A percentile compares a stretch with the other conserved stretches of the same genome.
These are phyloP conservation scores for Leptodactylus fuscus DNA, from an alignment of 2,113 vertebrate genomes.

Conservation along the genomic window DNA sequence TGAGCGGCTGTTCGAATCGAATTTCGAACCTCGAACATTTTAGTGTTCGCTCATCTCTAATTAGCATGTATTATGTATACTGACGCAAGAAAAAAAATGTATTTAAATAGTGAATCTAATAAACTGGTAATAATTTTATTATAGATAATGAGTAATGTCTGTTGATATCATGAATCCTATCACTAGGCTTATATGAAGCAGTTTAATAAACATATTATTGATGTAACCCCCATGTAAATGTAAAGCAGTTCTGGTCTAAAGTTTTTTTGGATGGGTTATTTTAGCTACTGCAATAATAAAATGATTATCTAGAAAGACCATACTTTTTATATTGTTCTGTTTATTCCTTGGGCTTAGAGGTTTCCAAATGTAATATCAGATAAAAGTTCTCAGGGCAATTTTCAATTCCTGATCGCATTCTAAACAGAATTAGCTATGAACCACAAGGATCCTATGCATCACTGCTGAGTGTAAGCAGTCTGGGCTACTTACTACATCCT, in stretches of 20 bases:
- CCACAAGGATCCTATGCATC: no score
- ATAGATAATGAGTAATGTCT: no score
- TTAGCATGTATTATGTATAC: no score
- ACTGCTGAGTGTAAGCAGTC: background rate
- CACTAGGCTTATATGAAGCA: background rate
- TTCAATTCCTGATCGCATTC: slow-evolving; percentile 2
- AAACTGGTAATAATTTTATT: no score
- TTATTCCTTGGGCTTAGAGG: background rate
- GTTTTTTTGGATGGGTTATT: background rate
- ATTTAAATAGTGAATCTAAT: no score
- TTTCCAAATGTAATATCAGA: slow-evolving; percentile 28
- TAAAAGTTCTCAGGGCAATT: background rate
- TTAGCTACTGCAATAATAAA: background rate
- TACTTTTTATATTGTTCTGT: background rate
- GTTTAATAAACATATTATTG: background rate
- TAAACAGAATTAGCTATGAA: slow-evolving; percentile 32
- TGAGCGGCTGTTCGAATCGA: no score
- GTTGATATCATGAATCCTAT: background rate
- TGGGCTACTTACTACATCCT: background rate
- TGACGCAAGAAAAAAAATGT: no score
- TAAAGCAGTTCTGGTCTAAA: background rate
- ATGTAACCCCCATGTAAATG: background rate
- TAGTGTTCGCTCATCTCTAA: no score
- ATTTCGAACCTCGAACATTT: no score
- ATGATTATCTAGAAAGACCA: background rate